Conservation (phyloP, 2,113 vertebrate species). For the Sylvilagus bachmani region DNA sequence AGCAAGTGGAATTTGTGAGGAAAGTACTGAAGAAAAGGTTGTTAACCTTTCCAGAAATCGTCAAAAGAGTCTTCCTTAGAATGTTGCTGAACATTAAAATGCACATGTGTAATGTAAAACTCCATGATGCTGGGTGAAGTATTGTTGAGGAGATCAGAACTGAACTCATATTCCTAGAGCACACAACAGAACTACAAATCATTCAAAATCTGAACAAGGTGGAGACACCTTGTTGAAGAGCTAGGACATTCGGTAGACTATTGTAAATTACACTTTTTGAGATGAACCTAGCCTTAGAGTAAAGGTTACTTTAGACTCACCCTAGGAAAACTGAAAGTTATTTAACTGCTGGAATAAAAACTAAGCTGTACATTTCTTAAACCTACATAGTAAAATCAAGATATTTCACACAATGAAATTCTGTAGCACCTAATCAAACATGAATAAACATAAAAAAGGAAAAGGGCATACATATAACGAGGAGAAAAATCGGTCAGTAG, state of each 20-base stretch:
- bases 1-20: background rate
- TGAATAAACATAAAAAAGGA: background rate
- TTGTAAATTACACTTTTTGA: background rate
- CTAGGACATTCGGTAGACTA: background rate
- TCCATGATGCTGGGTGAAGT: background rate
- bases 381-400: background rate
- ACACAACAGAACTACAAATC: background rate
- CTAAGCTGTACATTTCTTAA: background rate
- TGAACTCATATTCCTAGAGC: background rate
- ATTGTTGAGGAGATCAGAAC: background rate
- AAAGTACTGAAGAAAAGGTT: background rate
- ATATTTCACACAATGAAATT: background rate
- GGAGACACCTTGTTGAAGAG: background rate
- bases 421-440: background rate
- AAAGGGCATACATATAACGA: background rate
- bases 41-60: background rate
- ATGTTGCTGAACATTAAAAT: background rate
- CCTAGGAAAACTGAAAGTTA: background rate
- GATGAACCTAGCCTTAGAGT: background rate
- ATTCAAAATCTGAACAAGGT: background rate
- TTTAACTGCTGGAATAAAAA: background rate
- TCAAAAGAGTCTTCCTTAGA: background rate
- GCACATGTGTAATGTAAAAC: background rate
- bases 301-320: background rate
- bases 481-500: background rate